Evolutionary conservation across 2,888 invertebrate species (phyloP), one percentile per base, ranked within the genome.

Genomic region (Drosophila nr. perissopoda): DNA sequence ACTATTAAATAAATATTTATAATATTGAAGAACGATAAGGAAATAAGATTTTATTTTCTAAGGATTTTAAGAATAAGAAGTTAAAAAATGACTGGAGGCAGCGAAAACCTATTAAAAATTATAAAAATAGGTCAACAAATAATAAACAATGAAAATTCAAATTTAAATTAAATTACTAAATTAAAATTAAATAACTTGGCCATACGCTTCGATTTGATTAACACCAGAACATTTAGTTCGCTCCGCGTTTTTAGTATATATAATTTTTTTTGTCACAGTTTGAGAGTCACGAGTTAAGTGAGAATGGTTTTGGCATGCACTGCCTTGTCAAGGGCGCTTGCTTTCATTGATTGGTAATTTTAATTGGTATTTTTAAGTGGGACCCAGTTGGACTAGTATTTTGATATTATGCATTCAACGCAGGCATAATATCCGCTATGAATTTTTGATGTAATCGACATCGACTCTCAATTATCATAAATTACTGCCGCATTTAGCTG

Each of bases 381-480:
- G 33, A 11, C 27, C 11, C n/a, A n/a, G 46, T 48, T 46, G 25
- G 16, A 54, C 21, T 33, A 21, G 7, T 21, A 58, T 21, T 18
- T 34, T 54, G 25, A 54, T 49, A 29, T 29, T 63, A 31, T 33
- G 42, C 36, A n/a, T 29, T 52, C 27, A 61, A 40, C 56, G 25
- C 34, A 64, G 54, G 27, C 42, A 46, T 64, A 61, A 61, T 53
- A 31, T 25, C 5, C 46, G 49, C n/a, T 31, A 18, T 57, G 4
- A 33, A 38, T 52, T 70, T 16, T 65, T 66, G 65, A 69, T 74
- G 34, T 70, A 77, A 79, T 70, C 64, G 65, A 51, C 25, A 60
- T 46, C 27, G 53, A 64, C 46, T 49, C 25, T 51, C 63, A 72
- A 66, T 76, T 79, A 77, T 31, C 27, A 68, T 59, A 75, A 56